phyloP scores from a whole-genome alignment of 2,888 invertebrate genomes.

The Bimastos eiseni region DNA sequence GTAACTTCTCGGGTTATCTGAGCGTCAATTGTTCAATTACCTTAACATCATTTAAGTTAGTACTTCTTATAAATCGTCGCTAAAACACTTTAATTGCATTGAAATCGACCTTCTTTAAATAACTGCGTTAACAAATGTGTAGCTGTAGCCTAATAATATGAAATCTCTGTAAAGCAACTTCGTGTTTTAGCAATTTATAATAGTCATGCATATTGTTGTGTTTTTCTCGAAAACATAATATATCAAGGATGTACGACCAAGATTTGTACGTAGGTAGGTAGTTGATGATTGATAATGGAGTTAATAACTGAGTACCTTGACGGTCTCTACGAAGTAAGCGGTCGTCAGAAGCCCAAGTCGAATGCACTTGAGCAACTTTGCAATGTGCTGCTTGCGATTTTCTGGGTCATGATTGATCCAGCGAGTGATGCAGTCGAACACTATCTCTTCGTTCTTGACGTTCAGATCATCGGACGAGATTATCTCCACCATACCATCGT shows the following conservation, averaged over 20 bases:
- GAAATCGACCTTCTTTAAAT: no score
- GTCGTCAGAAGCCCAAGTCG: slow-evolving; percentile 74
- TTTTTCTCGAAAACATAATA: no score
- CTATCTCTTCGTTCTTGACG: slow-evolving; percentile 58
- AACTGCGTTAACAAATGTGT: no score
- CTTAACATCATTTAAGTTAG: no score
- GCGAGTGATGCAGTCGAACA: slow-evolving; percentile 68
- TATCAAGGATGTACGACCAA: not conserved
- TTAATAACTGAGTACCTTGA: slow-evolving; percentile 49
- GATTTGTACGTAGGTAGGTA: not conserved
- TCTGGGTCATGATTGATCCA: slow-evolving; percentile 83
- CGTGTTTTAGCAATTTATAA: no score
- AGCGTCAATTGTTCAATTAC: no score
- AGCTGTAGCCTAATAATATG: no score
- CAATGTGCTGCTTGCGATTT: slow-evolving; percentile 74
- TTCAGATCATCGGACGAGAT: slow-evolving; percentile 56
- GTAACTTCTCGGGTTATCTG: no score
- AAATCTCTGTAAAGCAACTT: no score
- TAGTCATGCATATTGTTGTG: no score
- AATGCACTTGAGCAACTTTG: slow-evolving; percentile 64
- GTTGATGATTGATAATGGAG: not conserved
- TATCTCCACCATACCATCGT: slow-evolving; percentile 37
- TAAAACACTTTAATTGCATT: no score
- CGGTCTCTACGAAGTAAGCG: slow-evolving; percentile 85
- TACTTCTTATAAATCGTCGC: no score